Base-by-base conservation (phyloP, 1,140 invertebrate species). In the Cherax quadricarinatus region DNA sequence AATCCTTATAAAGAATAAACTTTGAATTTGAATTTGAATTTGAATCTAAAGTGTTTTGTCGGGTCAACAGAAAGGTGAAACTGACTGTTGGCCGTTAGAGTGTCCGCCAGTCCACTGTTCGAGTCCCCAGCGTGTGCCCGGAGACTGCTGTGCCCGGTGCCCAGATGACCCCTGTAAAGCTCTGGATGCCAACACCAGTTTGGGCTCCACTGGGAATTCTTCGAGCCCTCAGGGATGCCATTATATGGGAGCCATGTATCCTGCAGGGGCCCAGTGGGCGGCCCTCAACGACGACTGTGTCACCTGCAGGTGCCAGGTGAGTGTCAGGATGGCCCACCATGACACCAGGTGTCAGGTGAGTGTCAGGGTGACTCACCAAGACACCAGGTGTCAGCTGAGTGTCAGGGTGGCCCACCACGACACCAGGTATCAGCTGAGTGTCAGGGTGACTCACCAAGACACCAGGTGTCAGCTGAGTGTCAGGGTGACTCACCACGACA, bases 41-140 rank as follows among this genome's bases (percentile, higher is more conserved):
- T n/a, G n/a, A n/a, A 2, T 41, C 30, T 41, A 41, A 41, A 41
- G 30, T 41, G 2, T 41, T 41, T 70, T 86, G 78, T 94, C 92
- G 89, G 79, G 92, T 91, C 94, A 95, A n/a, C 95, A 98, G 97
- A 96, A 97, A 94, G 98, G 98, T 78, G 97, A 98, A 95, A 96
- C 98, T 91, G 98, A 98, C 95, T 98, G 98, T 94, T 98, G 97
- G 97, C 96, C 97, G 94, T 96, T 97, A 94, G 97, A 98, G 94
- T 98, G 98, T 96, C 97, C 97, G 91, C 96, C 96, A 41, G 95
- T 97, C 57, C 95, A 96, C 30, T 97, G 97, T 95, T 95, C 96
- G 93, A 96, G 97, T 94, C 96, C 97, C 62, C 95, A 97, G 86
- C 96, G 96, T 94, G 95, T 95, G 84, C 95, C 96, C 24, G 96